Evolutionary conservation across 1,140 invertebrate genomes (phyloP).

Genomic region (Drosophila kurseongensis): DNA sequence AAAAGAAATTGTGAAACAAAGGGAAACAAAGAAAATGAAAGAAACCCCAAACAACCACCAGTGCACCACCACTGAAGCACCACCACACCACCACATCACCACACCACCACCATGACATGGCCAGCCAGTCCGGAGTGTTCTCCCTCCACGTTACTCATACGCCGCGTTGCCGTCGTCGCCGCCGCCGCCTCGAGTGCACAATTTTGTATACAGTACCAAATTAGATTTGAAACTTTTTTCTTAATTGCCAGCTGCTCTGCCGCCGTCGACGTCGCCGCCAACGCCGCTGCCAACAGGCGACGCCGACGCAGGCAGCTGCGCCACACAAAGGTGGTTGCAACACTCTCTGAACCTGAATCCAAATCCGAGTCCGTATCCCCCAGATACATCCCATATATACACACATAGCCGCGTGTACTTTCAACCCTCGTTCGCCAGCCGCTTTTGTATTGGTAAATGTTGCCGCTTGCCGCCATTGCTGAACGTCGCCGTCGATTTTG

Average conservation of each 20-base stretch:
- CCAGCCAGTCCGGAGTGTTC: conserved; percentile 45
- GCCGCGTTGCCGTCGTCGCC: conserved; percentile 42
- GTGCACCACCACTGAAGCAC: conserved; percentile 18
- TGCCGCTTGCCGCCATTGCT: conserved; percentile 79
- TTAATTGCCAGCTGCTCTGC: conserved; percentile 71
- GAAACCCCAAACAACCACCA: conserved; percentile 77
- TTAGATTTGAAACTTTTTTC: conserved; percentile 84
- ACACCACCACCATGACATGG: conserved; percentile 13
- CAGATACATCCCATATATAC: neutral
- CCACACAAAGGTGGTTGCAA: conserved; percentile 77
- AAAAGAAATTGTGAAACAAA: conserved; percentile 78
- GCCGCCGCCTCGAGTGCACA: conserved; percentile 72
- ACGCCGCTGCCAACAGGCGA: conserved; percentile 20
- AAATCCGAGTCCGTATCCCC: neutral
- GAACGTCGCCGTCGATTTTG: conserved; percentile 30
- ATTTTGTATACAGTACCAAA: conserved; percentile 84
- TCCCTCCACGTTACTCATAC: conserved; percentile 47
- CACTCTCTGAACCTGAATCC: conserved; percentile 61
- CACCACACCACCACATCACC: conserved; percentile 15
- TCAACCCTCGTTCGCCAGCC: conserved; percentile 60
- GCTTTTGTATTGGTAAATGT: conserved; percentile 83
- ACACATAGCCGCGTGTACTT: conserved; percentile 30
- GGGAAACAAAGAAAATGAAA: conserved; percentile 83
- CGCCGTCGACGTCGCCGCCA: neutral
- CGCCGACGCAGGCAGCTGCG: conserved; percentile 36